A percentile compares a stretch with the other conserved stretches of the same genome.
phyloP scores from a whole-genome alignment of 2,797 vertebrate genomes.

The Cirrhinus mrigala region DNA sequence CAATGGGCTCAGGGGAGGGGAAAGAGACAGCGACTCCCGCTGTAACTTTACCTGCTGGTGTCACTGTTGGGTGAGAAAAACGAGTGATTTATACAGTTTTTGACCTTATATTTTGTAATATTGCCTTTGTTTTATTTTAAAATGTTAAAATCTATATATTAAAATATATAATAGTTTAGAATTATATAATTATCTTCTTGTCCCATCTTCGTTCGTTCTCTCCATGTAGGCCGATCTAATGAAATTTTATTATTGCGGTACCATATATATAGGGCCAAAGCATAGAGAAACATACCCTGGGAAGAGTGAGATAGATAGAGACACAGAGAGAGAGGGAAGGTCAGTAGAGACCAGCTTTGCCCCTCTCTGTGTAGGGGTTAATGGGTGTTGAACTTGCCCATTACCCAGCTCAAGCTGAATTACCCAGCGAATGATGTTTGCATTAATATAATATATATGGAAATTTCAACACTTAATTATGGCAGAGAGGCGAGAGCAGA shows the following conservation, averaged over 20 bases:
- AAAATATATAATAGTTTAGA: not conserved
- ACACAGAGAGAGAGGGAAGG: conserved; percentile 81
- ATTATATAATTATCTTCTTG: not conserved
- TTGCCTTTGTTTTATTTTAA: too few relatives aligned
- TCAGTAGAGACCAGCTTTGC: conserved; percentile 89
- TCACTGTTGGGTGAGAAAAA: too few relatives aligned
- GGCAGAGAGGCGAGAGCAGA: conserved; percentile 94
- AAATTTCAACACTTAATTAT: conserved; percentile 99
- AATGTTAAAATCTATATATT: not conserved
- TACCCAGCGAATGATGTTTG: conserved; percentile 99
- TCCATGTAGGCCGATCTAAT: not conserved
- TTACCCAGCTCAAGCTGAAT: conserved; percentile 99
- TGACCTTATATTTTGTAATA: too few relatives aligned
- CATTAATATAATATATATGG: conserved; percentile 99
- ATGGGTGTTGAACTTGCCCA: conserved; percentile 99
- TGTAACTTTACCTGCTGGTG: too few relatives aligned
- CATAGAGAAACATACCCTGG: conserved; percentile 23
- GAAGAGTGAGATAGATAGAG: conserved; percentile 69
- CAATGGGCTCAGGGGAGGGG: too few relatives aligned
- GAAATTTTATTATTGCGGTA: not conserved
- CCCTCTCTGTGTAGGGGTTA: conserved; percentile 96
- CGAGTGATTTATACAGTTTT: too few relatives aligned
- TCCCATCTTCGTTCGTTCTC: not conserved
- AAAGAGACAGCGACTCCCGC: too few relatives aligned
- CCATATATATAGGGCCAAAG: conserved; percentile 4